Base-by-base conservation (phyloP, 2,797 vertebrate genomes). In the Corythornis leucogaster region DNA sequence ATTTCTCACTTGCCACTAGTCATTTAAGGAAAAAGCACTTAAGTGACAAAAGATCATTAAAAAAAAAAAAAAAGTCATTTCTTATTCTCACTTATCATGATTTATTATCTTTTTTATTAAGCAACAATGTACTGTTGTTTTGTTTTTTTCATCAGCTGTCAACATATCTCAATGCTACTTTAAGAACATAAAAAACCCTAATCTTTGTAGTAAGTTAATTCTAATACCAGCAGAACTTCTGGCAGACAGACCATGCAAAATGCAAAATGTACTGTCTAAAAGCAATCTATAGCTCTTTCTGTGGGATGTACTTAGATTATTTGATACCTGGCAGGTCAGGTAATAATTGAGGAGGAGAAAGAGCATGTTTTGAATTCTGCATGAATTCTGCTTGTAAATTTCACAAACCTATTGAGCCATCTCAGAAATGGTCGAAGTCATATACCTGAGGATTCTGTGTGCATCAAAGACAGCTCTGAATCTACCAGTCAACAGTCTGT, bases 11-110 rank as follows among this genome's bases (percentile, higher is more conserved):
- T 55, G 35, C 57, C 85, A 24, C 84, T 61, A 58, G 63, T 8
- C 61, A 43, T 78, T 81, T 85, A 77, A 92, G 66, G 71, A 91
- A 94, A 93, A 93, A 18, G 26, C 31, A 91, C 64, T 35, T 71
- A 82, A 96, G 24, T 48, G 42, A 81, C 89, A 89, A 82, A 87
- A 31, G 21, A 80, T 57, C 16, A 13, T 19, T 78, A 62, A 16
- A 86, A 66, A 57, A 28, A 42, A 40, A 76, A 22, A 38, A 38
- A 38, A 38, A 14, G 31, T 50, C n/a, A 43, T 78, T 91, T 30
- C 35, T 58, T 85, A 70, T 90, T 89, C 48, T 64, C 5, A 4
- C 48, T 93, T 94, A 90, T 76, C 67, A 71, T 87, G 80, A 55
- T 82, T 35, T 53, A 43, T 92, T 79, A 81, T 80, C 42, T 58